phyloP scores from a whole-genome alignment of 2,797 vertebrate species.

The Chaenodraco wilsoni region DNA sequence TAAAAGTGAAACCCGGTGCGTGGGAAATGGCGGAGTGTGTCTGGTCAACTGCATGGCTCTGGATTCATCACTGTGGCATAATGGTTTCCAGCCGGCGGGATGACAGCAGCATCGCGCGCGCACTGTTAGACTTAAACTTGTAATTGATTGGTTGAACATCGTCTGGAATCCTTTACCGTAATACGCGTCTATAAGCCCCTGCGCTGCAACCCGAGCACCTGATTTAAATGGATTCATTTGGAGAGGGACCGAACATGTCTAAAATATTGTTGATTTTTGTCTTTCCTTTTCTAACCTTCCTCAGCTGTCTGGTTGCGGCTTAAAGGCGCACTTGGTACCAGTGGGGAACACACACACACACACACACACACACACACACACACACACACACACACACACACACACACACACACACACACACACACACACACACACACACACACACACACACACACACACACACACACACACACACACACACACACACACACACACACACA shows the following conservation, averaged over 20 bases:
- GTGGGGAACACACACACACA: constrained; percentile 2
- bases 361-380: not conserved
- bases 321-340: constrained; percentile 48
- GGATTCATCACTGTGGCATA: constrained; percentile 73
- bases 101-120: constrained; percentile 62
- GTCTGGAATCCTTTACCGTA: constrained; percentile 55
- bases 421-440: constrained; percentile 6
- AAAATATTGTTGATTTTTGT: constrained; percentile 30
- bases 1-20: constrained; percentile 31
- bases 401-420: constrained; percentile 9
- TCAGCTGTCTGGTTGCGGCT: constrained; percentile 23
- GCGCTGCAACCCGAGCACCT: constrained; percentile 49
- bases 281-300: not conserved
- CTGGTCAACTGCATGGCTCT: constrained; percentile 49
- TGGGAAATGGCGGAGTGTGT: constrained; percentile 66
- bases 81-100: constrained; percentile 80
- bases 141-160: constrained; percentile 66
- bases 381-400: not conserved
- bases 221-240: constrained; percentile 61
- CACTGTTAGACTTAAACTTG: constrained; percentile 58
- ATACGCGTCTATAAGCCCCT: constrained; percentile 27
- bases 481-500: not conserved
- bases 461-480: constrained; percentile 1
- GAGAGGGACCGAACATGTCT: constrained; percentile 29
- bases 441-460: constrained; percentile 5